phyloP scores from a whole-genome alignment of 1,140 invertebrate genomes.

The Pseudomyrmex concolor region DNA sequence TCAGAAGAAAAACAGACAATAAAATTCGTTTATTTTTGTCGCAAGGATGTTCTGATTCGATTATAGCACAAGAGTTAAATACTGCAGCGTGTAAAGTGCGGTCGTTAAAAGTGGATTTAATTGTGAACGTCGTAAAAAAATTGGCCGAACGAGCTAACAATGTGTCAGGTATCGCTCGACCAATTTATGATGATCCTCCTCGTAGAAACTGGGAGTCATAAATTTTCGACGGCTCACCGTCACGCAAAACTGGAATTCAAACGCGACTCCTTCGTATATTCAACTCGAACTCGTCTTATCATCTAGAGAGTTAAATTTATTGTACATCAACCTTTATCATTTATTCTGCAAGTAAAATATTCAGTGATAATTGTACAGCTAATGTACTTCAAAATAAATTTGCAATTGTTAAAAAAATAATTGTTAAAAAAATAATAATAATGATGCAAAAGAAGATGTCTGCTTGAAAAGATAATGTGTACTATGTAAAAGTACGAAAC shows the following conservation, averaged over 20 bases:
- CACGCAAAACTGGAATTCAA: background rate
- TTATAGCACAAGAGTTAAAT: constrained; percentile 39
- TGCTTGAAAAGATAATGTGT: background rate
- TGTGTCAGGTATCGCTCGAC: constrained; percentile 68
- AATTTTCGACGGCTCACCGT: constrained; percentile 53
- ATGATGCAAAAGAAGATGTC: constrained; percentile 31
- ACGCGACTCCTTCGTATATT: constrained; percentile 3
- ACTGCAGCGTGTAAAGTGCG: constrained; percentile 41
- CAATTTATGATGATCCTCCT: constrained; percentile 70
- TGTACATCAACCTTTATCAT: background rate
- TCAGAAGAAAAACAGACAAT: background rate
- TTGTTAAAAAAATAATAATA: background rate
- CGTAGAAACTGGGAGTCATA: constrained; percentile 51
- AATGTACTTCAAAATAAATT: background rate
- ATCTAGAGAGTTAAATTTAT: constrained; percentile 52
- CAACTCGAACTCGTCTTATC: constrained; percentile 37
- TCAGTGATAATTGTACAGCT: background rate
- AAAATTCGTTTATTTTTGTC: constrained; percentile 32
- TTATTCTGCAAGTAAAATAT: background rate
- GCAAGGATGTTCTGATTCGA: constrained; percentile 15
- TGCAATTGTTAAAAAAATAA: background rate
- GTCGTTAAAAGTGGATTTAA: constrained; percentile 69
- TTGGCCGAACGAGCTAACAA: constrained; percentile 21
- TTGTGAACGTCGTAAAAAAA: constrained; percentile 50
- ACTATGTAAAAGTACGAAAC: constrained; percentile 8